A percentile compares a stretch with the other conserved stretches of the same genome.
phyloP scores from a whole-genome alignment of 2,888 invertebrate genomes.

The Dryobota labecula region DNA sequence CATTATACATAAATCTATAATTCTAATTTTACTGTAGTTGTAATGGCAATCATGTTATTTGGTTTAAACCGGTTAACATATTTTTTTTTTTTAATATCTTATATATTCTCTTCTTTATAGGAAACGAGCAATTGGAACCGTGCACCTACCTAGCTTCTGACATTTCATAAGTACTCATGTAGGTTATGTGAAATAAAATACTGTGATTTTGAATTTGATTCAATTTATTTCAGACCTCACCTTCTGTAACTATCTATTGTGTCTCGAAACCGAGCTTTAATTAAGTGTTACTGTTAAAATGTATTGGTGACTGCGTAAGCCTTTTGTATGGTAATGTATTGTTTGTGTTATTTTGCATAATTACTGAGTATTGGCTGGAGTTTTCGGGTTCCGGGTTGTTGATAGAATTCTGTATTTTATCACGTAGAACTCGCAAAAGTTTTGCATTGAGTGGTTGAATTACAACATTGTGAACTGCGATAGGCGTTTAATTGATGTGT shows the following conservation, averaged over 20 bases:
- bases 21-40: no score
- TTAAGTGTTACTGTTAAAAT: constrained; percentile 48
- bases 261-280: constrained; percentile 30
- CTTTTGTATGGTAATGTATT: constrained; percentile 55
- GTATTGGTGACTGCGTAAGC: constrained; percentile 40
- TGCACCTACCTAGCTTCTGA: no score
- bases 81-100: no score
- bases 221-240: no score
- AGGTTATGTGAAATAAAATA: no score
- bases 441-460: neutral
- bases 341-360: constrained; percentile 48
- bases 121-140: no score
- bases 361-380: constrained; percentile 17
- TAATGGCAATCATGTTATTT: no score
- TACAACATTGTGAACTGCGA: neutral
- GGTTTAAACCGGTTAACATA: no score
- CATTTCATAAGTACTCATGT: no score
- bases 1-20: no score
- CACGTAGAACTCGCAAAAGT: neutral
- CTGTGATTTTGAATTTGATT: no score
- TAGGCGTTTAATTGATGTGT: neutral
- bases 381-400: constrained; percentile 12
- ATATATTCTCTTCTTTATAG: no score
- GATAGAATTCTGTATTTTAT: neutral
- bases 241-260: neutral